phyloP scores from a whole-genome alignment of 2,888 invertebrate genomes.

The Drosophila quinaria region DNA sequence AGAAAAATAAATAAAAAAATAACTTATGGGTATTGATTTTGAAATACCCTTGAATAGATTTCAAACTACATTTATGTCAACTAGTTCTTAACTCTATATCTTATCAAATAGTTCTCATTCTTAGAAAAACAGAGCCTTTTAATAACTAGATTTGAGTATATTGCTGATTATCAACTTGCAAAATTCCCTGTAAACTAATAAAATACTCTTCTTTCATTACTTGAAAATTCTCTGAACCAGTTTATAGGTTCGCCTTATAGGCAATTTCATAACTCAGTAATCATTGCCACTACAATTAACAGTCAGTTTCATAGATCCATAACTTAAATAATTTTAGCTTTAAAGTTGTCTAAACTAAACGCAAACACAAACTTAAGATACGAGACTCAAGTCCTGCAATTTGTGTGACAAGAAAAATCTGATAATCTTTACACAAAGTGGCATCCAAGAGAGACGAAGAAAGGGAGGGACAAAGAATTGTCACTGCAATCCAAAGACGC shows the following conservation, averaged over 20 bases:
- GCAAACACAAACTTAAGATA: background rate
- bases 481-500: conserved; percentile 44
- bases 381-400: conserved; percentile 8
- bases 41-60: too few relatives aligned
- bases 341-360: conserved; percentile 7
- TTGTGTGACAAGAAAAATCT: conserved; percentile 9
- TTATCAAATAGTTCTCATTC: too few relatives aligned
- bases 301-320: conserved; percentile 7
- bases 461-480: conserved; percentile 25
- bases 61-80: too few relatives aligned
- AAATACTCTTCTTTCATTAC: background rate
- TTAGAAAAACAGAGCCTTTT: too few relatives aligned
- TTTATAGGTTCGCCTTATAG: background rate
- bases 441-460: background rate
- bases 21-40: too few relatives aligned
- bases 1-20: too few relatives aligned
- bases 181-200: background rate
- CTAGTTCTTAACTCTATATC: too few relatives aligned
- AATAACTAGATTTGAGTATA: too few relatives aligned
- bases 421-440: conserved; percentile 3
- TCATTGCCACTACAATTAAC: background rate
- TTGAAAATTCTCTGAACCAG: background rate
- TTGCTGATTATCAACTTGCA: too few relatives aligned
- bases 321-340: conserved; percentile 9
- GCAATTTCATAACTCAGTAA: conserved; percentile 13